Percentiles rank a stretch among this genome's conserved stretches.
Conservation (phyloP, 2,888 invertebrate species). For the Drosophila setosimentum region DNA sequence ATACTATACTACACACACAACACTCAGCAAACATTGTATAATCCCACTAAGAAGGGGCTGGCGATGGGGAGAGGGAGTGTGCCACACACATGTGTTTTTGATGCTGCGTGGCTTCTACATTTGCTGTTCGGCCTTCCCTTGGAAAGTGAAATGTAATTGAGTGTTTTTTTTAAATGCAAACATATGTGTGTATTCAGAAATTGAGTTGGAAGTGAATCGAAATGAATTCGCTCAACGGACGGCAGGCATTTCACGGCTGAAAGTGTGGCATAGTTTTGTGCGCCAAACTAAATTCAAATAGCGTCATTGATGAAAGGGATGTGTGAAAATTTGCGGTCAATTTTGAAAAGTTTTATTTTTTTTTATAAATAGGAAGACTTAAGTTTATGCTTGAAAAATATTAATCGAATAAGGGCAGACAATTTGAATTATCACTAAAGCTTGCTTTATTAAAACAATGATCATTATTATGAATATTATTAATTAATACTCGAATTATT, state of each 20-base stretch:
- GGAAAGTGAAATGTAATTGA: slow-evolving; percentile 78
- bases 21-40: slow-evolving; percentile 64
- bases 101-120: slow-evolving; percentile 12
- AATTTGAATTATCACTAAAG: not conserved
- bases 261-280: slow-evolving; percentile 69
- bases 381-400: not conserved
- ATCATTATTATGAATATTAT: not conserved
- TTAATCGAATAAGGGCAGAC: not conserved
- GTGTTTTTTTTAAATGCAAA: slow-evolving; percentile 58
- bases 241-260: slow-evolving; percentile 1
- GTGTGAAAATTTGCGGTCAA: not conserved
- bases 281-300: slow-evolving; percentile 43
- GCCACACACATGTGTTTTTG: slow-evolving; percentile 40
- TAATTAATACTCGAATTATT: not conserved
- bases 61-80: slow-evolving; percentile 3
- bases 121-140: slow-evolving; percentile 66
- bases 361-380: not conserved
- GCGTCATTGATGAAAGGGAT: not conserved
- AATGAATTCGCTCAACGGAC: slow-evolving; percentile 37
- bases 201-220: slow-evolving; percentile 52
- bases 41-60: slow-evolving; percentile 33
- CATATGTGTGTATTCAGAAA: slow-evolving; percentile 32
- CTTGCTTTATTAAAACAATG: not conserved
- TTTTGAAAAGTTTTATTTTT: not conserved
- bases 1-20: slow-evolving; percentile 25